phyloP scores from a whole-genome alignment of 2,888 invertebrate genomes.

The Drosophila acutilabella region DNA sequence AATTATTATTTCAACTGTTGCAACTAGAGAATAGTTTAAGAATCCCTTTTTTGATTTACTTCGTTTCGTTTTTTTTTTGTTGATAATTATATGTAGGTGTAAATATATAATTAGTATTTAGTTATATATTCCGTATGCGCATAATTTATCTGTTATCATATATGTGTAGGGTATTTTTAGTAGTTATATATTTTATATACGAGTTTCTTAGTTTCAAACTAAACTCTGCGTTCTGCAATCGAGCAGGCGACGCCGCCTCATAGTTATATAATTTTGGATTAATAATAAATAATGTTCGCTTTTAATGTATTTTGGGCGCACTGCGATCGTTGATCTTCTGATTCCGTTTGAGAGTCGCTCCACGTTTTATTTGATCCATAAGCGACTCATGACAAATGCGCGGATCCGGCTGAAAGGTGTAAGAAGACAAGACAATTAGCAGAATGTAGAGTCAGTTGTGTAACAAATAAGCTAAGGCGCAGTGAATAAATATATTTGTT shows the following conservation, averaged over 20 bases:
- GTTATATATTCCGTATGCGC: slow-evolving; percentile 40
- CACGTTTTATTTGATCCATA: slow-evolving; percentile 97
- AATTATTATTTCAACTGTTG: slow-evolving; percentile 51
- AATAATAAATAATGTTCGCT: slow-evolving; percentile 53
- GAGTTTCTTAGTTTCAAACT: slow-evolving; percentile 77
- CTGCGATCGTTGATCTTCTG: slow-evolving; percentile 89
- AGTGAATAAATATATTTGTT: not conserved
- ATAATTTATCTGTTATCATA: slow-evolving; percentile 35
- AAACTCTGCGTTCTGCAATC: slow-evolving; percentile 70
- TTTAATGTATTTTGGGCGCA: slow-evolving; percentile 92
- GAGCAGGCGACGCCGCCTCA: slow-evolving; percentile 64
- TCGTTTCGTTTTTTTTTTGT: slow-evolving; percentile 17
- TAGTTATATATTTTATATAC: slow-evolving; percentile 40
- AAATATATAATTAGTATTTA: slow-evolving; percentile 44
- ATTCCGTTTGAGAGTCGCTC: slow-evolving; percentile 92
- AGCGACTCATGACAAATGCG: slow-evolving; percentile 93
- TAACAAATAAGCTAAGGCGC: slow-evolving; percentile 34
- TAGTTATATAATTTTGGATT: slow-evolving; percentile 48
- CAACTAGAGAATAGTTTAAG: slow-evolving; percentile 29
- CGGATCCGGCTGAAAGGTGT: slow-evolving; percentile 88
- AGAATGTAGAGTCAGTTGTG: not conserved
- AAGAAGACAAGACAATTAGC: slow-evolving; percentile 1
- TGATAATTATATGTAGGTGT: slow-evolving; percentile 21
- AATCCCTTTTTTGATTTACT: slow-evolving; percentile 38
- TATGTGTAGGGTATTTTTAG: not conserved